Percentiles rank a stretch among this genome's conserved stretches.
phyloP scores from a whole-genome alignment of 2,888 invertebrate genomes.

The Acanthosepion esculentum region DNA sequence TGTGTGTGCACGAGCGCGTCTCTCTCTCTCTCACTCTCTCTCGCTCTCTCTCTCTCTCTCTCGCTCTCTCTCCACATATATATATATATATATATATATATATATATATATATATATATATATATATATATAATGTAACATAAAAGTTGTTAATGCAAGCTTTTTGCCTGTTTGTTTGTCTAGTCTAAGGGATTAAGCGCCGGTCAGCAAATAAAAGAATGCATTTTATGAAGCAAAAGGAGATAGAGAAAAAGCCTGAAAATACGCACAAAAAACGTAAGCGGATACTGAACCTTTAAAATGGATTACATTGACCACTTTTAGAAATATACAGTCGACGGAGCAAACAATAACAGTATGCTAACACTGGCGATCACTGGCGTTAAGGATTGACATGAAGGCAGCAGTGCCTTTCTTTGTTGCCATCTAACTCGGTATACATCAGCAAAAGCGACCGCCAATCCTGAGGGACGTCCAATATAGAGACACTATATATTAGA shows the following conservation, averaged over 20 bases:
- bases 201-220: not conserved
- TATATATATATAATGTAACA: not conserved
- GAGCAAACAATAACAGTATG: not conserved
- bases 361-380: not conserved
- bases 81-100: not conserved
- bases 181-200: not conserved
- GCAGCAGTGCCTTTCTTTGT: not conserved
- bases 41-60: not conserved
- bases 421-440: not conserved
- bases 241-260: not conserved
- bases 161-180: not conserved
- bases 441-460: not conserved
- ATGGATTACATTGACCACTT: conserved; percentile 16
- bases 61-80: not conserved
- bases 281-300: conserved; percentile 13
- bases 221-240: not conserved
- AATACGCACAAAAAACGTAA: not conserved
- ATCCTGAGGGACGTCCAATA: not conserved
- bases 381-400: not conserved
- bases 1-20: too few species aligned
- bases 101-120: not conserved
- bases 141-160: not conserved
- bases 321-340: not conserved
- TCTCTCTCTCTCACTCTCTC: too few species aligned
- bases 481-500: conserved; percentile 4